phyloP scores from a whole-genome alignment of 2,113 vertebrate genomes.

The Dendropsophus ebraccatus region DNA sequence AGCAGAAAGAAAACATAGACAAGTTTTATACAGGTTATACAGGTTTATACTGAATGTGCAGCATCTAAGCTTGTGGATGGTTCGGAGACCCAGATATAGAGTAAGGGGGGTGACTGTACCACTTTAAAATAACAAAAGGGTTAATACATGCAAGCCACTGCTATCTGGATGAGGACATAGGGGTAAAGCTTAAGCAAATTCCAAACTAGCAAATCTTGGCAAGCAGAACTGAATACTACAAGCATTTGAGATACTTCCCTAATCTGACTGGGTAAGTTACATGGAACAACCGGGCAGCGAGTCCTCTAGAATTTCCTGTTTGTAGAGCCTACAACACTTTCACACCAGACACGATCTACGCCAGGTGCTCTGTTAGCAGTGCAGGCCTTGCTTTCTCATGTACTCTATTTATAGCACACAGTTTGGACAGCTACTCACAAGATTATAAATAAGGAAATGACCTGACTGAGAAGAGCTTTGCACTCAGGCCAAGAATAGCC shows the following conservation, averaged over 20 bases:
- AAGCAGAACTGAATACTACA: conserved; percentile 3
- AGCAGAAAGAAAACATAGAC: too few species aligned
- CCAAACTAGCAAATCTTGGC: conserved; percentile 39
- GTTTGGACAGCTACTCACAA: conserved; percentile 19
- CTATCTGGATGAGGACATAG: neutral
- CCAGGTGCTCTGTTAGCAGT: conserved; percentile 20
- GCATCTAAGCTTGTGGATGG: too few species aligned
- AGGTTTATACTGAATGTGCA: too few species aligned
- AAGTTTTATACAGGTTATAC: too few species aligned
- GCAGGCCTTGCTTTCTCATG: conserved; percentile 8
- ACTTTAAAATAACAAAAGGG: neutral
- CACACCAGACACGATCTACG: conserved; percentile 15
- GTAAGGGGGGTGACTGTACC: too few species aligned
- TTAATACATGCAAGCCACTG: neutral
- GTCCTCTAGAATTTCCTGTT: conserved; percentile 28
- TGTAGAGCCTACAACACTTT: neutral
- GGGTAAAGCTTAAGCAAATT: conserved; percentile 7
- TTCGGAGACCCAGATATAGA: too few species aligned
- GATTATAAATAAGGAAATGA: conserved; percentile 53
- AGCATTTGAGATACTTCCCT: conserved; percentile 22
- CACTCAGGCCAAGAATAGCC: conserved; percentile 34
- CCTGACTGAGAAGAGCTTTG: conserved; percentile 36
- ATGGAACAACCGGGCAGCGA: neutral
- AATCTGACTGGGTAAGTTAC: conserved; percentile 19
- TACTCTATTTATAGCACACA: conserved; percentile 34